These are phyloP conservation scores for Cheiracanthium punctorium DNA, from an alignment of 2,888 invertebrate genomes.

Conservation along the genomic window DNA sequence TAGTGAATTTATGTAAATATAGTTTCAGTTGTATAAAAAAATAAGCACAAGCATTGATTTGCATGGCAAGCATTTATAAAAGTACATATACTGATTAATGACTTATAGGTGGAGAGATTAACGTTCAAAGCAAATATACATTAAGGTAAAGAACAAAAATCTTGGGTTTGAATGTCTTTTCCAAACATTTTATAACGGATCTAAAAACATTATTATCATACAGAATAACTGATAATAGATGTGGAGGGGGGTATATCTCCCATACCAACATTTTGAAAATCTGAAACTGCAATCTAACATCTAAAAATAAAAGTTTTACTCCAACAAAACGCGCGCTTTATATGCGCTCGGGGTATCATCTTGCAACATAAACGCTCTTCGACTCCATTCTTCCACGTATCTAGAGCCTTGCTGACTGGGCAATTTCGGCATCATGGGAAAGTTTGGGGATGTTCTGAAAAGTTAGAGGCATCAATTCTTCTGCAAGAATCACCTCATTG, in stretches of 20 bases:
- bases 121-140: no score
- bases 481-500: conserved; percentile 1
- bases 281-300: neutral
- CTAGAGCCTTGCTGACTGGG: neutral
- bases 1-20: no score
- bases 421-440: conserved; percentile 1
- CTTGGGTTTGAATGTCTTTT: no score
- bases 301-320: neutral
- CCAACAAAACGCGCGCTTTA: neutral
- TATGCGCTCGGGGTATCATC: neutral
- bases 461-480: neutral
- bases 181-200: neutral
- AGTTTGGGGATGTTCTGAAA: neutral
- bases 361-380: neutral
- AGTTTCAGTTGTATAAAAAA: no score
- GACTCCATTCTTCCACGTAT: neutral
- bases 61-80: no score
- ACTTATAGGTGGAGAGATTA: no score
- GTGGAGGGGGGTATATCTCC: neutral
- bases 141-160: no score
- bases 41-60: no score
- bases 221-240: neutral
- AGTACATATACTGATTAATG: no score
- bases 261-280: neutral
- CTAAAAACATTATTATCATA: neutral